These are phyloP conservation scores for Antheraea mylitta DNA, from an alignment of 1,140 invertebrate species.

Conservation along the genomic window DNA sequence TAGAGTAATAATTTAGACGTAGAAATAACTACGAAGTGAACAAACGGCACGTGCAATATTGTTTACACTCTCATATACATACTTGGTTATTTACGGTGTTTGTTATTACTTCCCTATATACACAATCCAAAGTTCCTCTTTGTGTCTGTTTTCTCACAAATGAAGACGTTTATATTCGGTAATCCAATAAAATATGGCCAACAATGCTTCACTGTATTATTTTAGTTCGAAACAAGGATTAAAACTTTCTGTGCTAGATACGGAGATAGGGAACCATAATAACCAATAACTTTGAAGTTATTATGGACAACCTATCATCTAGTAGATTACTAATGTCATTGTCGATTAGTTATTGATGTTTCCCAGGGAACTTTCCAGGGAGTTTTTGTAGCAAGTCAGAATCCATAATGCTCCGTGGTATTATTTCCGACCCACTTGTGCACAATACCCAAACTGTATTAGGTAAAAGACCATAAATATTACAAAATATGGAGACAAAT, in stretches of 20 bases:
- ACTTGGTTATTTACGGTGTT: background rate
- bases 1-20: background rate
- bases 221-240: background rate
- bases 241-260: background rate
- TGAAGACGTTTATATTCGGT: background rate
- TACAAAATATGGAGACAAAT: too few species aligned
- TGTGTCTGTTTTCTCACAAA: background rate
- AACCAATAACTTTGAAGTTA: too few species aligned
- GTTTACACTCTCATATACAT: background rate
- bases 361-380: too few species aligned
- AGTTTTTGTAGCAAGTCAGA: too few species aligned
- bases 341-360: too few species aligned
- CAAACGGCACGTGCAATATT: background rate
- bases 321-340: too few species aligned
- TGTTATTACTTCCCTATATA: constrained; percentile 1
- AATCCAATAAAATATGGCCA: background rate
- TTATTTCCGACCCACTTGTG: too few species aligned
- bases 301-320: too few species aligned
- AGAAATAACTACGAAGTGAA: background rate
- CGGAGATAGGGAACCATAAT: too few species aligned
- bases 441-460: too few species aligned
- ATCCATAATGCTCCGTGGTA: too few species aligned
- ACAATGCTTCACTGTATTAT: background rate
- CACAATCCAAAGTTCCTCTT: background rate
- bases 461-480: too few species aligned